Evolutionary conservation across 2,797 vertebrate genomes (phyloP), one percentile per base, ranked within the genome.

Genomic region (Sciurus vulgaris): DNA sequence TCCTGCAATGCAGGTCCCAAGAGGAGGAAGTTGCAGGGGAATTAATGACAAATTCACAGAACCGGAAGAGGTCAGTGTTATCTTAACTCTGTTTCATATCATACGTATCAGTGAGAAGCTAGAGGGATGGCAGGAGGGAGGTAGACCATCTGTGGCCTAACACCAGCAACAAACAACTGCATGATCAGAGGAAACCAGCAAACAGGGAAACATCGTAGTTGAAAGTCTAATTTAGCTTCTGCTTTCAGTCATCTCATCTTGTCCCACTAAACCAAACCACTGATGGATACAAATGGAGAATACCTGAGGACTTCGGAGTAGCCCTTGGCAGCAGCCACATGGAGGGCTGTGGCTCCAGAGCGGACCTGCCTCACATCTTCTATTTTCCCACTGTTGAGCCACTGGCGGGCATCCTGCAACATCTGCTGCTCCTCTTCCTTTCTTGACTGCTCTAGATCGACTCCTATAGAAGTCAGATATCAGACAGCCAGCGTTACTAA

Each of bases 271-370:
- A 44, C 38, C 63, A 67, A 89, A 77, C 26, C 38, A 51, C 44
- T 4, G 72, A 56, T 33, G 81, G 24, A 73, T 4, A 22, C 28
- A 81, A 33, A 72, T 24, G 70, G 94, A 95, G 94, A 96, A 91
- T 98, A 99, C 98, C 98, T 98, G 98, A 99, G 98, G 78, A 98
- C 98, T 96, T 98, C 98, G 9, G 98, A 97, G 76, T 99, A 99
- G 95, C 98, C 98, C 94, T 99, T 99, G 67, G 98, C 98, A 1
- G 98, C 98, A 79, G 98, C 98, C 30, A 99, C 98, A 0, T 99
- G 98, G 22, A 99, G 98, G 49, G 98, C 98, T 0, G 98, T 98
- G 96, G 98, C 98, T 9, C 98, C 98, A 0, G 98, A 98, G 56
- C 98, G 98, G 24, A 98, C 90, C 91, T 99, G 98, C 90, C 97